Percentiles rank a stretch among this genome's conserved stretches.
These are phyloP conservation scores for Diphyllodes magnificus DNA, from an alignment of 2,113 vertebrate genomes.

Conservation along the genomic window DNA sequence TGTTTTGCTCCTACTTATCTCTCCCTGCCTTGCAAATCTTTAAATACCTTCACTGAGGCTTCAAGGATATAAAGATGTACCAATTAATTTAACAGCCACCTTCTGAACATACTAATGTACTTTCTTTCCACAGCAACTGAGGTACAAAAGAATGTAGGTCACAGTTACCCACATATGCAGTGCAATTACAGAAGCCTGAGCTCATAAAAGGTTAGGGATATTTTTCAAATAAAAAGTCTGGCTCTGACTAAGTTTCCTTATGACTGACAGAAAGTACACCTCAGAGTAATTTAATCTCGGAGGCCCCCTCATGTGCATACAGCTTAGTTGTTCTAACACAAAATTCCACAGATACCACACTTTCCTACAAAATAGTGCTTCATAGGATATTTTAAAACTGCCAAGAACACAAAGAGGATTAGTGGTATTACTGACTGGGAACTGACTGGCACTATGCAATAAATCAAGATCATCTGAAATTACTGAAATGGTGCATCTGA, in stretches of 20 bases:
- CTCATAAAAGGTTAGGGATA: not conserved
- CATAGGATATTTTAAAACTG: not conserved
- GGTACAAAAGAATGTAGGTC: not conserved
- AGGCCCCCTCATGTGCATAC: not conserved
- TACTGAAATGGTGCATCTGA: not conserved
- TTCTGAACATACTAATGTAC: not conserved
- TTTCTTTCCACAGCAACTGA: not conserved
- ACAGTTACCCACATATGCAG: not conserved
- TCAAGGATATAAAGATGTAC: not conserved
- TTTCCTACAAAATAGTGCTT: not conserved
- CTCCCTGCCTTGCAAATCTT: not conserved
- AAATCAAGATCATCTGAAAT: not conserved
- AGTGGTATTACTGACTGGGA: not conserved
- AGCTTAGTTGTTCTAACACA: not conserved
- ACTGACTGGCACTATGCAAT: not conserved
- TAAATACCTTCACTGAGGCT: not conserved
- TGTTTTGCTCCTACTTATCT: not conserved
- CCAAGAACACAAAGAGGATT: not conserved
- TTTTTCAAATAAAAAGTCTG: not conserved
- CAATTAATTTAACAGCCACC: not conserved
- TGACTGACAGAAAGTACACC: not conserved
- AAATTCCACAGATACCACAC: not conserved
- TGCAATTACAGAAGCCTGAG: not conserved
- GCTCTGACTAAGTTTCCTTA: not conserved
- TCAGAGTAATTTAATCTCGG: not conserved